Base-by-base conservation (phyloP, 2,888 invertebrate species). In the Ligdia adustata region DNA sequence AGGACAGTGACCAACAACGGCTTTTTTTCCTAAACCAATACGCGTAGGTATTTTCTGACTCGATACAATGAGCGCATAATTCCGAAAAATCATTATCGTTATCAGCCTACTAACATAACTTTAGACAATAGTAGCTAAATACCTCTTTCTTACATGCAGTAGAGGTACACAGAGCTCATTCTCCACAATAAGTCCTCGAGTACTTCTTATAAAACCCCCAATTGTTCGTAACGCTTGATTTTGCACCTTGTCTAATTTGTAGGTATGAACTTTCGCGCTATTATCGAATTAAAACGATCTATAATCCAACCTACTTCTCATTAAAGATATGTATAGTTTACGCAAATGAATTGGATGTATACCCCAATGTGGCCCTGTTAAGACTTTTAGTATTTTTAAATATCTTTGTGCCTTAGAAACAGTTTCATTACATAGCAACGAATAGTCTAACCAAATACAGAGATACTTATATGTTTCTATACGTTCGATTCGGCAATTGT, bases 171-270 rank as follows among this genome's bases (percentile, higher is more conserved):
- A 24, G 24, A 24, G 24, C 9, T 24, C 24, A 24, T 4, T 9
- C 24, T 24, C 24, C 24, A n/a, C 9, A 9, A 9, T n/a, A 24
- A 9, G 24, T 9, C n/a, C 3, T 24, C 9, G 24, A 1, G 24
- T 24, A 4, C 24, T 24, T 24, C 24, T 24, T 24, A 24, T 24
- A 24, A 24, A 24, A 13, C 28, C 28, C 5, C 28, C 28, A 6
- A 28, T 28, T 28, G 13, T 28, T 28, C 28, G 12, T 7, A 28
- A 12, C 5, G 28, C 28, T 13, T 28, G 28, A 9, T 28, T 28
- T 28, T 28, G 28, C 13, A 28, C 12, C 28, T 12, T 28, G 6
- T 28, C 13, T 12, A 28, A 5, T 12, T 28, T 28, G 13, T 28
- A n/a, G 2, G 12, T 12, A 28, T 28, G 27, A 3, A 27, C n/a